Percentiles rank a stretch among this genome's conserved stretches.
Conservation (phyloP, 2,888 invertebrate genomes). For the Hypena proboscidalis region DNA sequence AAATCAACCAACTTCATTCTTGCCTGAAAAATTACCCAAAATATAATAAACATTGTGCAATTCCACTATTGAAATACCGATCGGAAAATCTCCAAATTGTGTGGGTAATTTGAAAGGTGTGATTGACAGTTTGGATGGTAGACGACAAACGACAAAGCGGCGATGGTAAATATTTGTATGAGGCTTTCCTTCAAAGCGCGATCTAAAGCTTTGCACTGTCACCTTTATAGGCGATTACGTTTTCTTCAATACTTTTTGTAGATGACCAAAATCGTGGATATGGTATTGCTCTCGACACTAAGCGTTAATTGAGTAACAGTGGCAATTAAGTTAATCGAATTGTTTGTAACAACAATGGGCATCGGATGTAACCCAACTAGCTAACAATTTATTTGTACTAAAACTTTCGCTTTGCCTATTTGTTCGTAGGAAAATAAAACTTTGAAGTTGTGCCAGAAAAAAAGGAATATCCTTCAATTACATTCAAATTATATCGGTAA, state of each 20-base stretch:
- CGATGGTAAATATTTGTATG: slow-evolving; percentile 51
- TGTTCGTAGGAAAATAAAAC: no score
- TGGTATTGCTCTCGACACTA: slow-evolving; percentile 18
- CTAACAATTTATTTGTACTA: no score
- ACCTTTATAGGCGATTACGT: slow-evolving; percentile 82
- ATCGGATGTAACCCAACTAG: no score
- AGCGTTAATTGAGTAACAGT: no score
- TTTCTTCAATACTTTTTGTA: slow-evolving; percentile 71
- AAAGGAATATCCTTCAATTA: no score
- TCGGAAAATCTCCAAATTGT: slow-evolving; percentile 26
- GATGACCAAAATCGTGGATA: slow-evolving; percentile 46
- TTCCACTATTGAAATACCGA: no score
- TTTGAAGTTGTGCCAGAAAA: no score
- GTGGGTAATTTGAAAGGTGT: slow-evolving; percentile 27
- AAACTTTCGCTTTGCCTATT: no score
- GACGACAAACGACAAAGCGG: slow-evolving; percentile 46
- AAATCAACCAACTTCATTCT: no score
- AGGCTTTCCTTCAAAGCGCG: slow-evolving; percentile 53
- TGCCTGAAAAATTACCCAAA: background rate
- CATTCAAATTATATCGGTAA: no score
- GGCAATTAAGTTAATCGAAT: no score
- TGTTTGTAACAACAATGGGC: no score
- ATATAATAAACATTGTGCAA: background rate
- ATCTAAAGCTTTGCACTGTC: slow-evolving; percentile 71
- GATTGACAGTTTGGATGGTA: slow-evolving; percentile 41